These are phyloP conservation scores for Chlorops oryzae DNA, from an alignment of 1,140 invertebrate species.

Conservation along the genomic window DNA sequence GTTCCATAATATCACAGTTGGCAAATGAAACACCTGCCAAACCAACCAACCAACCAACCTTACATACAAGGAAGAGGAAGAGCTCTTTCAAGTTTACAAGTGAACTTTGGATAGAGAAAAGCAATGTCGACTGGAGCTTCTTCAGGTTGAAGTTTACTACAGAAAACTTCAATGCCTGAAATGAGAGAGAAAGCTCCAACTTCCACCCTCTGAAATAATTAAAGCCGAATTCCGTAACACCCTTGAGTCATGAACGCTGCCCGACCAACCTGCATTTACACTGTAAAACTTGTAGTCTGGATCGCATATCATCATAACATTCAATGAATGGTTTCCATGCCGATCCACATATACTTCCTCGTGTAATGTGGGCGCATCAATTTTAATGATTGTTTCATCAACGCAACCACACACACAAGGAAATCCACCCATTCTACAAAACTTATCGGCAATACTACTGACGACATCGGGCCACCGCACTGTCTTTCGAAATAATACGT, in stretches of 20 bases:
- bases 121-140: background rate
- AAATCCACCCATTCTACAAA: too few species aligned
- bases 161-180: constrained; percentile 4
- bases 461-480: too few species aligned
- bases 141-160: constrained; percentile 7
- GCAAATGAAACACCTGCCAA: too few species aligned
- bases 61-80: background rate
- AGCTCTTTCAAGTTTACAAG: constrained; percentile 5
- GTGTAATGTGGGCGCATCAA: constrained; percentile 19
- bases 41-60: background rate
- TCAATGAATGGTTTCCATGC: constrained; percentile 29
- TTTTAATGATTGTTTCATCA: too few species aligned
- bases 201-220: constrained; percentile 10
- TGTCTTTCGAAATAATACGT: too few species aligned
- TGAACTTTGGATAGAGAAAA: constrained; percentile 6
- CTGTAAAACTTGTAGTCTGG: constrained; percentile 24
- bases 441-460: too few species aligned
- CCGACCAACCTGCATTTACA: constrained; percentile 23
- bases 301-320: constrained; percentile 24
- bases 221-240: constrained; percentile 25
- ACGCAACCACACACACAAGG: too few species aligned
- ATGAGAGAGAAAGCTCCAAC: constrained; percentile 6
- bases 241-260: constrained; percentile 23
- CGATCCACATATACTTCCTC: constrained; percentile 26
- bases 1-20: too few species aligned